phyloP scores from a whole-genome alignment of 2,888 invertebrate genomes.

The Lutraria lutraria region DNA sequence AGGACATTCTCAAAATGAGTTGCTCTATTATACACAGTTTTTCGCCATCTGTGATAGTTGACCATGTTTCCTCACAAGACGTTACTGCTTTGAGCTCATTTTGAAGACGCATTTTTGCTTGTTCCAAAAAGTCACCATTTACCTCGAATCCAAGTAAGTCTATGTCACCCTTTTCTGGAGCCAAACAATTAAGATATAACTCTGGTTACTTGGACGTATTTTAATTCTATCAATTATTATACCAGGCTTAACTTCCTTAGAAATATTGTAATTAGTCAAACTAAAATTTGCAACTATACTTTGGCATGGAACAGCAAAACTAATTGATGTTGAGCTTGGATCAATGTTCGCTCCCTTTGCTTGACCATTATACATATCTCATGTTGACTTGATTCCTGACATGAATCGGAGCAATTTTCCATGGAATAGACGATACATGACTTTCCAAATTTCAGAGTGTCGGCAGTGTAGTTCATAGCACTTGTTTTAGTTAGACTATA shows the following conservation, averaged over 20 bases:
- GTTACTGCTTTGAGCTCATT: constrained; percentile 26
- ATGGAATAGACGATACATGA: too few relatives aligned
- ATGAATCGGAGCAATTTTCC: too few relatives aligned
- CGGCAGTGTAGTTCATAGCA: too few relatives aligned
- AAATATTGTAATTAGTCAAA: not conserved
- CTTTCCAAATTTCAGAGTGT: too few relatives aligned
- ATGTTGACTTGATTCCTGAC: too few relatives aligned
- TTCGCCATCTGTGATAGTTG: too few relatives aligned
- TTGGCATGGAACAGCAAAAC: constrained; percentile 49
- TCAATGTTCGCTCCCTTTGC: too few relatives aligned
- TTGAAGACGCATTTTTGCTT: constrained; percentile 25
- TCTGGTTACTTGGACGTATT: constrained; percentile 1
- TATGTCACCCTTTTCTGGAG: constrained; percentile 24
- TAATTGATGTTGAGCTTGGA: constrained; percentile 44
- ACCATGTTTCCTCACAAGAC: not conserved
- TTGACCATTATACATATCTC: too few relatives aligned
- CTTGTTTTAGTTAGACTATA: too few relatives aligned
- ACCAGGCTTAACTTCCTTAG: constrained; percentile 44
- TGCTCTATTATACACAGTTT: not conserved
- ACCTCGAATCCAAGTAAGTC: constrained; percentile 52
- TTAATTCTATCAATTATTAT: constrained; percentile 23
- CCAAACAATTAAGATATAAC: constrained; percentile 45
- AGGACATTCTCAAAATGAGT: constrained; percentile 29
- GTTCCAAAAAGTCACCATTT: constrained; percentile 29
- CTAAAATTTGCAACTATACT: not conserved